A percentile compares a stretch with the other conserved stretches of the same genome.
These are phyloP conservation scores for Caenorhabditis virilis DNA, from an alignment of 2,888 invertebrate species.

Conservation along the genomic window DNA sequence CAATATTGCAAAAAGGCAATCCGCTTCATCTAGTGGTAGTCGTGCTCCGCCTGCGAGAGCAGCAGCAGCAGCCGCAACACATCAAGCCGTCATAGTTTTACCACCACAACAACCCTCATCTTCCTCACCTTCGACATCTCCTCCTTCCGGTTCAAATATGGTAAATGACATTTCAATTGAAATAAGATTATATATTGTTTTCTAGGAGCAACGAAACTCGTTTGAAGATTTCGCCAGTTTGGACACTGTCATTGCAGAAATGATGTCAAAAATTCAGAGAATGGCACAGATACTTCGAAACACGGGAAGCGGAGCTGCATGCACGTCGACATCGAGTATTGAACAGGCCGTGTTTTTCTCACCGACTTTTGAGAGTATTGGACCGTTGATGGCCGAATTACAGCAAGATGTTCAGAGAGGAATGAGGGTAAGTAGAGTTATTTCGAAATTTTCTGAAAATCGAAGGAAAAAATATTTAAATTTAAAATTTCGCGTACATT, in stretches of 20 bases:
- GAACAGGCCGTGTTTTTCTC: constrained; percentile 28
- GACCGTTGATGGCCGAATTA: constrained; percentile 23
- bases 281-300: constrained; percentile 30
- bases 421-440: too few relatives aligned
- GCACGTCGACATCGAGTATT: constrained; percentile 26
- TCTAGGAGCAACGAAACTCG: constrained; percentile 27
- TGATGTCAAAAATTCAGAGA: constrained; percentile 12
- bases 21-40: too few relatives aligned
- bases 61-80: background rate
- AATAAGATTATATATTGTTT: too few relatives aligned
- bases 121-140: background rate
- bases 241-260: constrained; percentile 28
- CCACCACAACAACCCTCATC: background rate
- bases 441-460: too few relatives aligned
- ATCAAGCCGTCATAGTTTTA: background rate
- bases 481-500: too few relatives aligned
- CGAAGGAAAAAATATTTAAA: too few relatives aligned
- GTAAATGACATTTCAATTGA: too few relatives aligned
- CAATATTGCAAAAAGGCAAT: too few relatives aligned
- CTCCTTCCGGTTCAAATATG: background rate
- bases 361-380: constrained; percentile 17
- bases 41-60: too few relatives aligned
- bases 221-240: constrained; percentile 38
- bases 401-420: constrained; percentile 19
- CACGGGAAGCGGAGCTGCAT: constrained; percentile 20